Evolutionary conservation across 1,140 invertebrate species (phyloP), one percentile per base, ranked within the genome.

Genomic region (Protaetia brevitarsis): DNA sequence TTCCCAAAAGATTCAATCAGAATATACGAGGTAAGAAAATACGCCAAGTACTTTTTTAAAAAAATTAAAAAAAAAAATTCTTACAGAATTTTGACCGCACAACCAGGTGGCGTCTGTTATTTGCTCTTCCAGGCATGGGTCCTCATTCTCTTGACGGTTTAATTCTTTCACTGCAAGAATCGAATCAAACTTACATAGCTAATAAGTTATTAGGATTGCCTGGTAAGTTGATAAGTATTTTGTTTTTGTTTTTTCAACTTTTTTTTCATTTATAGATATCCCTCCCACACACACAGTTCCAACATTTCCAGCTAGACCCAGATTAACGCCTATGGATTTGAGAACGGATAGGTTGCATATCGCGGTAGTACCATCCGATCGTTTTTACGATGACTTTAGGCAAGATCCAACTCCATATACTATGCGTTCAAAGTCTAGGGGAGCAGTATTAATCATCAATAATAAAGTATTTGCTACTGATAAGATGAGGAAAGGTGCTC

Each of bases 401-500:
- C 29, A 29, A 34, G 4, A 11, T 10, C 11, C 11, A 13, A 37
- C 16, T 7, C 60, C 60, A 7, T 62, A 62, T 36, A 62, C 31
- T 5, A 62, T 62, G 60, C 60, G 60, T 10, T 34, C 29, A 5
- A 31, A 16, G 16, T 34, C 31, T 21, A 29, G 60, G 19, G 60
- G 60, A 23, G 60, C 60, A 2, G 60, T 62, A 28, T 36, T 62
- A 36, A 62, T 62, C 11, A 62, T 62, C 3, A 62, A 62, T 23
- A 62, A 62, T 36, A 36, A 31, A 16, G 36, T 4, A 19, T 62
- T 62, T 34, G 2, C 1, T 11, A 3, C 1, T 36, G 29, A 59
- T 1, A 5, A n/a, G 10, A 5, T 16, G 7, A 8, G 60, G 13
- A 31, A 23, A 2, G 60, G 60, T 0, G 60, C 60, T 8, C 29